Percentiles rank a stretch among this genome's conserved stretches.
Conservation (phyloP, 2,797 vertebrate species). For the Bradypodion ventrale region DNA sequence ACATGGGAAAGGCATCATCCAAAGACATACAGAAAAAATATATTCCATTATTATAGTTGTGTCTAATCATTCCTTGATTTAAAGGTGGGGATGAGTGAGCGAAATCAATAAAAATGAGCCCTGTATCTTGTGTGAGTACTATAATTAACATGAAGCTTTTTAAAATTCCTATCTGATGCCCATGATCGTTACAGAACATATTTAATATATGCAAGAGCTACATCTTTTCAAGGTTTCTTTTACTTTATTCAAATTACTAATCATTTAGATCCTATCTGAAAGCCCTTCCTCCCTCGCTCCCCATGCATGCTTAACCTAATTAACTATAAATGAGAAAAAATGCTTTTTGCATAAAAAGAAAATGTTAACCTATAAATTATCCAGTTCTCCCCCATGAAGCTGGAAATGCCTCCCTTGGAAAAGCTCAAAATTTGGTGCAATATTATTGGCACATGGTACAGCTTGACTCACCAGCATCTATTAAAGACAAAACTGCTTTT, state of each 20-base stretch:
- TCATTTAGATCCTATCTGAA: constrained; percentile 76
- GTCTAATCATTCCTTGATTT: constrained; percentile 37
- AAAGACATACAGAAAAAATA: constrained; percentile 47
- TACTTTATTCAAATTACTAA: constrained; percentile 79
- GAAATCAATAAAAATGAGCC: constrained; percentile 57
- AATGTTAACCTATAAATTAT: constrained; percentile 84
- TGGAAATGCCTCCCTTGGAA: constrained; percentile 58
- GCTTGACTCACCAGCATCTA: constrained; percentile 57
- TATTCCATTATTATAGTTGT: constrained; percentile 42
- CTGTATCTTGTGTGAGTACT: constrained; percentile 56
- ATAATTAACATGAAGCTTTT: constrained; percentile 66
- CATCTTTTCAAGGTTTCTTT: constrained; percentile 71
- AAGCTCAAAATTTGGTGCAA: constrained; percentile 58
- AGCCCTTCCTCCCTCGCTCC: constrained; percentile 77
- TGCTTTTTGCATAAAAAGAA: constrained; percentile 81
- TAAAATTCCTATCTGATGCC: constrained; percentile 62
- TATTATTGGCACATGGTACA: constrained; percentile 54
- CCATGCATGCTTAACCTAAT: constrained; percentile 82
- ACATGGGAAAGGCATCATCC: constrained; percentile 38
- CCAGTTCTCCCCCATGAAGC: constrained; percentile 64
- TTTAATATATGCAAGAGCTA: constrained; percentile 65
- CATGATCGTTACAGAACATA: constrained; percentile 60
- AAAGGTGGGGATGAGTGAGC: constrained; percentile 32
- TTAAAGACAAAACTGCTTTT: constrained; percentile 57
- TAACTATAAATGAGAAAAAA: constrained; percentile 83